These are phyloP conservation scores for Platycheirus albimanus DNA, from an alignment of 2,888 invertebrate species.

Conservation along the genomic window DNA sequence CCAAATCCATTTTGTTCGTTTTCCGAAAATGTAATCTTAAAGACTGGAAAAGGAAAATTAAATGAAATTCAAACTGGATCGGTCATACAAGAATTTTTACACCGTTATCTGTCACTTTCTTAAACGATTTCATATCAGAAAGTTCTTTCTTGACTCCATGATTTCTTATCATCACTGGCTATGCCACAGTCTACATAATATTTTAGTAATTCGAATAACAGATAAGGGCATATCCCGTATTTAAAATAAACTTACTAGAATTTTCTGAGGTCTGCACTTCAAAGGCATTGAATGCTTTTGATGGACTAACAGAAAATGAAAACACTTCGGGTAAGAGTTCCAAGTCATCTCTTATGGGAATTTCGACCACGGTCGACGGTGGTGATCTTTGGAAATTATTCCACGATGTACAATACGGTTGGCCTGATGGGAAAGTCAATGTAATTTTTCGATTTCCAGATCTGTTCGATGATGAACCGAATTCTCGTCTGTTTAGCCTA, in stretches of 20 bases:
- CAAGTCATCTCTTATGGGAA: not conserved
- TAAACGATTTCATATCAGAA: too few species aligned
- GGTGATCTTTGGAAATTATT: not conserved
- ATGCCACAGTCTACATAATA: too few species aligned
- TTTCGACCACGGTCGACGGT: not conserved
- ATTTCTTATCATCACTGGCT: too few species aligned
- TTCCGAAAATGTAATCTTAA: constrained; percentile 2
- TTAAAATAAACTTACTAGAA: constrained; percentile 5
- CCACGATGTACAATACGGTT: not conserved
- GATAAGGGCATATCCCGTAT: too few species aligned
- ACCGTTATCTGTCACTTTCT: too few species aligned
- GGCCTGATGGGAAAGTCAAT: not conserved
- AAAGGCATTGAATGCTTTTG: not conserved
- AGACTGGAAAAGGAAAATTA: not conserved
- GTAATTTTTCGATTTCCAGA: constrained; percentile 3
- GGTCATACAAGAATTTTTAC: too few species aligned
- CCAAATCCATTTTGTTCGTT: not conserved
- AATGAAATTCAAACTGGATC: too few species aligned
- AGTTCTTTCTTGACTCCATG: too few species aligned
- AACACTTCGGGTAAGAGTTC: not conserved
- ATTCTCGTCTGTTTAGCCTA: too few species aligned
- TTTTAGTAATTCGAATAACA: too few species aligned
- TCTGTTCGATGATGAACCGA: not conserved
- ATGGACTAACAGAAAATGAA: constrained; percentile 9
- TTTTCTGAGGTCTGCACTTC: constrained; percentile 5